Evolutionary conservation across 1,140 invertebrate species (phyloP).

Genomic region (Leptopilina clavipes): DNA sequence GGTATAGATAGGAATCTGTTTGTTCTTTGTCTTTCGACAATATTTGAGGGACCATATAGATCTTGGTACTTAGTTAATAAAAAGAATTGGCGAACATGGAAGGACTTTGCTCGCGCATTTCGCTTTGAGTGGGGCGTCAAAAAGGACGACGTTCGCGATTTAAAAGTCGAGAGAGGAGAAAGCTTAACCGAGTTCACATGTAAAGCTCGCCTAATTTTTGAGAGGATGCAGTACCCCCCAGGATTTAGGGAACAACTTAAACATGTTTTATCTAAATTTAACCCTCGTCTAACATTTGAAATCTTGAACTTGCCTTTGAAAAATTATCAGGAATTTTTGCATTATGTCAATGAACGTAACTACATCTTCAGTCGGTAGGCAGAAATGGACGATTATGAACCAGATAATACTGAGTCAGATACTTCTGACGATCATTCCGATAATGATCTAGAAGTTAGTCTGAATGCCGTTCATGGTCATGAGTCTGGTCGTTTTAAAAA

Average conservation of each 20-base stretch:
- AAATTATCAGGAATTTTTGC: no score
- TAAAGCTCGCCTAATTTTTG: neutral
- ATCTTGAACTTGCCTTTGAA: no score
- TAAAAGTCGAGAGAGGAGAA: neutral
- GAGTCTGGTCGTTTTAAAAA: no score
- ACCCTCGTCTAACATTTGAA: neutral
- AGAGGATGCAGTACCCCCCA: neutral
- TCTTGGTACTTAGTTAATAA: constrained; percentile 44
- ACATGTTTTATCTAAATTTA: no score
- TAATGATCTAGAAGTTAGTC: no score
- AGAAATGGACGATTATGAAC: no score
- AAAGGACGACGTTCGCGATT: constrained; percentile 3
- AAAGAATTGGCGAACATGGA: constrained; percentile 40
- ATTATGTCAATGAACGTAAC: no score
- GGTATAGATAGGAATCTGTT: constrained; percentile 35
- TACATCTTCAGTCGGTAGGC: no score
- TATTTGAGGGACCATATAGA: constrained; percentile 1
- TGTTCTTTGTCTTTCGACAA: constrained; percentile 35
- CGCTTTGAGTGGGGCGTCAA: constrained; percentile 1
- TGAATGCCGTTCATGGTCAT: no score
- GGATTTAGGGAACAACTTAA: neutral
- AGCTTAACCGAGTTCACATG: neutral
- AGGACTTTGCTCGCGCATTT: constrained; percentile 38
- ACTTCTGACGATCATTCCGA: no score
- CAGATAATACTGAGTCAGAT: no score